Conservation (phyloP, 2,888 invertebrate genomes). For the Hypomecis punctinalis region DNA sequence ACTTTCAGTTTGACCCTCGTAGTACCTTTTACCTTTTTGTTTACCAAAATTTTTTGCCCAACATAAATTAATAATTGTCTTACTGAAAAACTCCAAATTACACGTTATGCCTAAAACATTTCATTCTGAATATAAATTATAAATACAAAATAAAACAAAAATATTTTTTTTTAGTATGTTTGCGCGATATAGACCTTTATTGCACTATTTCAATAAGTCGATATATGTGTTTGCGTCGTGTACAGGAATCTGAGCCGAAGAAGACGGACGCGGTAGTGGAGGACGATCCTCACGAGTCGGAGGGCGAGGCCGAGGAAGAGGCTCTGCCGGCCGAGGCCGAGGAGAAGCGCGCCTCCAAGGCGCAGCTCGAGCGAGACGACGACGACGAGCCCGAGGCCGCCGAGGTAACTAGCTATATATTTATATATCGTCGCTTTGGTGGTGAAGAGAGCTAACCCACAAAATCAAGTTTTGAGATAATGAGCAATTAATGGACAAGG, state of each 20-base stretch:
- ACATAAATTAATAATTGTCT: not conserved
- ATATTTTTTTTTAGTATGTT: too few relatives aligned
- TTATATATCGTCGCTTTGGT: not conserved
- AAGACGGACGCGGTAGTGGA: conserved; percentile 89
- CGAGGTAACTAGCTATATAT: not conserved
- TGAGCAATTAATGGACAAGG: too few relatives aligned
- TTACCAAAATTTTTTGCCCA: too few relatives aligned
- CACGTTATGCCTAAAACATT: too few relatives aligned
- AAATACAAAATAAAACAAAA: too few relatives aligned
- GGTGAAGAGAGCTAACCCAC: too few relatives aligned
- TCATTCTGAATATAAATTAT: too few relatives aligned
- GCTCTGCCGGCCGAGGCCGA: conserved; percentile 61
- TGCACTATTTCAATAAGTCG: not conserved
- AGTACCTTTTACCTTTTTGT: too few relatives aligned
- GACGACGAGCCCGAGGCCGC: conserved; percentile 38
- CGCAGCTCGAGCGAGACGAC: conserved; percentile 53
- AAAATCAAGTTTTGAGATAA: too few relatives aligned
- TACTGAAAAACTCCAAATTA: not conserved
- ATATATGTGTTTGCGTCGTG: not conserved
- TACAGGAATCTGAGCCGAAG: conserved; percentile 82
- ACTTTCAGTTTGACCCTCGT: too few relatives aligned
- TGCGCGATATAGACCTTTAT: too few relatives aligned
- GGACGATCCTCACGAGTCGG: conserved; percentile 82
- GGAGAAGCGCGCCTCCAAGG: conserved; percentile 46
- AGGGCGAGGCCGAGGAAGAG: conserved; percentile 50